Evolutionary conservation across 2,888 invertebrate genomes (phyloP), one percentile per base, ranked within the genome.

Genomic region (Automeris io): DNA sequence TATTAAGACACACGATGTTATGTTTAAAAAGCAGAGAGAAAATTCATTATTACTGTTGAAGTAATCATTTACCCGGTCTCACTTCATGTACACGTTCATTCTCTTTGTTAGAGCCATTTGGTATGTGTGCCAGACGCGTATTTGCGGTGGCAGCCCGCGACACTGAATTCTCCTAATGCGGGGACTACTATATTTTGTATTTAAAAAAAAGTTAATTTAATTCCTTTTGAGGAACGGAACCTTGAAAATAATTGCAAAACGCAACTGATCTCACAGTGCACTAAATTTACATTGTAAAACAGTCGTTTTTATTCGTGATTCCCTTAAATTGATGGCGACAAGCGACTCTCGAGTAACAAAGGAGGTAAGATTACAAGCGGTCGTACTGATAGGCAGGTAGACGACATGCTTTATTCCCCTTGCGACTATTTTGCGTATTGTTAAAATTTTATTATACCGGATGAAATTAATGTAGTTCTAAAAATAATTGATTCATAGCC

Each of bases 311-410:
- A 29, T 11, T 35, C 16, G 35, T 31, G 18, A 6, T 18, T 35
- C 13, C 29, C 23, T 23, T 29, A 35, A 29, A 32, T 24, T 35
- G 35, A 40, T 25, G 40, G 18, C 23, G 32, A 40, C 35, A 35
- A 32, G 35, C 35, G 31, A 32, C 32, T 35, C 33, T 33, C 29
- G 21, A 23, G 18, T 33, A 32, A 38, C 37, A 33, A 33, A 23
- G 19, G 26, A 29, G 45, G 31, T 41, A 35, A 40, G 31, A 36
- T 45, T 35, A 37, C 37, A 39, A 22, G 21, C 18, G 8, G 33
- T 21, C 22, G 26, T 40, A 35, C 19, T 31, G 37, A 37, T 18
- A 21, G 13, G 18, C 13, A 19, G 22, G 12, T 23, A 23, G 22
- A 16, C 26, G 16, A 29, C 3, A 29, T 1, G 40, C 18, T 33